Evolutionary conservation across 2,113 vertebrate genomes (phyloP).

Genomic region (Tyrannus savana): DNA sequence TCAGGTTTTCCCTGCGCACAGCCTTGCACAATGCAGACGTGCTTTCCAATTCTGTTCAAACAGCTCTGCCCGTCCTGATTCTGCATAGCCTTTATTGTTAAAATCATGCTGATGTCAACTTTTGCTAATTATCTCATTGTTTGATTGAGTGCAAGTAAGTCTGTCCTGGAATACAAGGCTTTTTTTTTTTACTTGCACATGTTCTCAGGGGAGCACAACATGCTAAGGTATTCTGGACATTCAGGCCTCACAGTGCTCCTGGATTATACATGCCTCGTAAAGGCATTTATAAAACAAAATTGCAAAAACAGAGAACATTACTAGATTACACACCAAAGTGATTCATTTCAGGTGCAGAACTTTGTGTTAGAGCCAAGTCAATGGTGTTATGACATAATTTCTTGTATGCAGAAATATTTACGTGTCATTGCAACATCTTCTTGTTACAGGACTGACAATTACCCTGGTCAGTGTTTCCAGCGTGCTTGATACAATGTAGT

Average conservation of each 20-base stretch:
- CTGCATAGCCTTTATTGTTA: not conserved
- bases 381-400: slow-evolving; percentile 27
- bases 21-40: not conserved
- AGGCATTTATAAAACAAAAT: not conserved
- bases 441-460: not conserved
- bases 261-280: not conserved
- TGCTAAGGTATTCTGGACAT: not conserved
- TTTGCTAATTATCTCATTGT: not conserved
- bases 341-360: slow-evolving; percentile 49
- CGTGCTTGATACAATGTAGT: not conserved
- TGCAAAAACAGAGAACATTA: not conserved
- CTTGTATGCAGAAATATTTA: slow-evolving; percentile 12
- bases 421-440: not conserved
- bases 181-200: not conserved
- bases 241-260: not conserved
- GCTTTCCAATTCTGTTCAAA: slow-evolving; percentile 11
- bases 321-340: slow-evolving; percentile 31
- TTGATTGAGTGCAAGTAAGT: not conserved
- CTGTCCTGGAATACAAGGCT: not conserved
- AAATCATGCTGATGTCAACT: slow-evolving; percentile 4
- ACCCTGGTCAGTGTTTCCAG: not conserved
- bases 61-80: not conserved
- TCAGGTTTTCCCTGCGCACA: slow-evolving; percentile 18
- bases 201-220: not conserved
- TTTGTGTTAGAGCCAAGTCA: not conserved